Conservation (phyloP, 2,797 vertebrate genomes). For the Anguilla obscura region DNA sequence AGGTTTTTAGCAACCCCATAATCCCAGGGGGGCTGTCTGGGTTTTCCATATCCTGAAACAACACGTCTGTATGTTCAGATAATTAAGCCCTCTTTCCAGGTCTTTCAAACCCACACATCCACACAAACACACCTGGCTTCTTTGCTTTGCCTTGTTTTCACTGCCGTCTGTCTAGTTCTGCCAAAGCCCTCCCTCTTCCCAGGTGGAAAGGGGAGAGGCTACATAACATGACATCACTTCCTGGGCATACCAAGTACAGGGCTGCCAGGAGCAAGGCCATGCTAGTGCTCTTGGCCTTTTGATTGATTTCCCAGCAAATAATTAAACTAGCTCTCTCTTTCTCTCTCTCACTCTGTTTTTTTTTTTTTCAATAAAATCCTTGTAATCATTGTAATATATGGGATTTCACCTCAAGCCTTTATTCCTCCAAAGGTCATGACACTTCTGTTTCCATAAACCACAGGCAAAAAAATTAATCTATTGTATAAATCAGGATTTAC, state of each 20-base stretch:
- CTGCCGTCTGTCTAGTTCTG: constrained; percentile 52
- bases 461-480: constrained; percentile 6
- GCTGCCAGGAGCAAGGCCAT: constrained; percentile 27
- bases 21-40: constrained; percentile 75
- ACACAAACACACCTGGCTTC: constrained; percentile 51
- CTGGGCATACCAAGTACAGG: constrained; percentile 48
- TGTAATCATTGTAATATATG: constrained; percentile 41
- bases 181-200: constrained; percentile 63
- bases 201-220: constrained; percentile 71
- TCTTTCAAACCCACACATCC: constrained; percentile 47
- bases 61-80: constrained; percentile 20
- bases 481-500: neutral
- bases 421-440: constrained; percentile 44
- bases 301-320: neutral
- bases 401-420: constrained; percentile 43
- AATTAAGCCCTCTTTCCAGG: constrained; percentile 48
- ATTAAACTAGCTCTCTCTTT: neutral
- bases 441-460: constrained; percentile 23
- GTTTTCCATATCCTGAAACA: constrained; percentile 75
- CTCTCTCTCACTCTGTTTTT: neutral
- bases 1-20: constrained; percentile 89
- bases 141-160: constrained; percentile 67
- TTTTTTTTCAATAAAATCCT: constrained; percentile 15
- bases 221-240: constrained; percentile 71
- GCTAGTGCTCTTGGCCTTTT: neutral